A percentile compares a stretch with the other conserved stretches of the same genome.
These are phyloP conservation scores for Liopterus haemorrhoidalis DNA, from an alignment of 2,888 invertebrate genomes.

Conservation along the genomic window DNA sequence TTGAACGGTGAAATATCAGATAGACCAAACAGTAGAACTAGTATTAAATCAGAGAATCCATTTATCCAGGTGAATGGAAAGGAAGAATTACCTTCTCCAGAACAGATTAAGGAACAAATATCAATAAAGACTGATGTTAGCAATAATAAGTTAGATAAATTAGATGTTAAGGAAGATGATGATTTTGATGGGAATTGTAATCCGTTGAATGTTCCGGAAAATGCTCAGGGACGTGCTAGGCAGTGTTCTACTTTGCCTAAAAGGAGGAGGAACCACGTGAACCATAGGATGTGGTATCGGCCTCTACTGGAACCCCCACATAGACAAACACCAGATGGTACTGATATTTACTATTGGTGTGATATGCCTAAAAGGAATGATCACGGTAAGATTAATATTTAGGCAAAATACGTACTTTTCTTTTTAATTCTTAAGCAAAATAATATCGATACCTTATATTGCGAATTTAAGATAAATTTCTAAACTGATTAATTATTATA, in stretches of 20 bases:
- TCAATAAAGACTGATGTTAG: slow-evolving; percentile 19
- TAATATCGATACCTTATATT: too few relatives aligned
- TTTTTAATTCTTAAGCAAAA: too few relatives aligned
- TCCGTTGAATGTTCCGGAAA: slow-evolving; percentile 39
- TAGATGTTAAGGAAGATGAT: slow-evolving; percentile 39
- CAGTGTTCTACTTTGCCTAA: slow-evolving; percentile 53
- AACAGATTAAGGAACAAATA: slow-evolving; percentile 41
- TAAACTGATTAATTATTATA: too few relatives aligned
- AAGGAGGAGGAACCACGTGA: slow-evolving; percentile 36
- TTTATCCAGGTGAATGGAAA: slow-evolving; percentile 59
- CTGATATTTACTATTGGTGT: slow-evolving; percentile 82
- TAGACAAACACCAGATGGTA: slow-evolving; percentile 74
- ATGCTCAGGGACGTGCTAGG: slow-evolving; percentile 34
- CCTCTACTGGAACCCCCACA: slow-evolving; percentile 58
- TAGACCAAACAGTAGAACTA: slow-evolving; percentile 39
- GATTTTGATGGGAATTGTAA: slow-evolving; percentile 43
- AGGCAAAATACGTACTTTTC: background rate
- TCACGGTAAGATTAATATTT: slow-evolving; percentile 46
- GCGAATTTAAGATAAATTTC: too few relatives aligned
- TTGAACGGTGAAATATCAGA: slow-evolving; percentile 39
- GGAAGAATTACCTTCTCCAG: slow-evolving; percentile 61
- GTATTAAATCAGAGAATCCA: slow-evolving; percentile 46
- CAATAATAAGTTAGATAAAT: slow-evolving; percentile 22
- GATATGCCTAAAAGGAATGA: slow-evolving; percentile 60
- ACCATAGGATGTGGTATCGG: slow-evolving; percentile 35